Conservation (phyloP, 2,888 invertebrate species). For the Carpatolechia fugitivella region DNA sequence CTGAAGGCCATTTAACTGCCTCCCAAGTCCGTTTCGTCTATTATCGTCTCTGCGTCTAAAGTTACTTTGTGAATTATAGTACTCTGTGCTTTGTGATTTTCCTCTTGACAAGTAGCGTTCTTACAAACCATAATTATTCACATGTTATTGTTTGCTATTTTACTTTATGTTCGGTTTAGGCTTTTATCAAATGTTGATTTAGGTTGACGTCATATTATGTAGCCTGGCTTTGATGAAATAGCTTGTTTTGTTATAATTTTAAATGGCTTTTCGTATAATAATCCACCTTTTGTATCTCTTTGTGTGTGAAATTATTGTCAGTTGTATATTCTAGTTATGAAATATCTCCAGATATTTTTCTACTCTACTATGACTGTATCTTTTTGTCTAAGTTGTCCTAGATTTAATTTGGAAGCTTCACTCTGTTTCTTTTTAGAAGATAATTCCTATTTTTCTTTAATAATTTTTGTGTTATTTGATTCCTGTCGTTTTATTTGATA, state of each 20-base stretch:
- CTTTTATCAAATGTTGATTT: not conserved
- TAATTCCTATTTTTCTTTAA: no score
- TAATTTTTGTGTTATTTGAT: no score
- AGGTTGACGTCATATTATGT: not conserved
- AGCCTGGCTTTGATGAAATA: not conserved
- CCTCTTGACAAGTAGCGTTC: not conserved
- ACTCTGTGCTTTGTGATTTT: no score
- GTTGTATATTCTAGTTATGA: not conserved
- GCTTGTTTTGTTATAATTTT: conserved; percentile 3
- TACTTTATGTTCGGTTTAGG: not conserved
- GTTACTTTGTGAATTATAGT: conserved; percentile 5
- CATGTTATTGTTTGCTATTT: not conserved
- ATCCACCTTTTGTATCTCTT: not conserved
- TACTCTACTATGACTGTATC: no score
- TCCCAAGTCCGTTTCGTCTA: not conserved
- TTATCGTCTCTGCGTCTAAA: not conserved
- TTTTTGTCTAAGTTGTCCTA: not conserved
- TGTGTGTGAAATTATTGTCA: not conserved
- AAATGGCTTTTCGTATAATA: conserved; percentile 3
- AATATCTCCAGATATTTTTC: no score
- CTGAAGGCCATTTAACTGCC: not conserved
- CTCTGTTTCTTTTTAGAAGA: not conserved
- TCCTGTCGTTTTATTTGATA: no score
- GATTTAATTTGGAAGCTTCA: not conserved
- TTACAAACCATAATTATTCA: conserved; percentile 6